Conservation (phyloP, 2,113 vertebrate species). For the Mixornis gularis region DNA sequence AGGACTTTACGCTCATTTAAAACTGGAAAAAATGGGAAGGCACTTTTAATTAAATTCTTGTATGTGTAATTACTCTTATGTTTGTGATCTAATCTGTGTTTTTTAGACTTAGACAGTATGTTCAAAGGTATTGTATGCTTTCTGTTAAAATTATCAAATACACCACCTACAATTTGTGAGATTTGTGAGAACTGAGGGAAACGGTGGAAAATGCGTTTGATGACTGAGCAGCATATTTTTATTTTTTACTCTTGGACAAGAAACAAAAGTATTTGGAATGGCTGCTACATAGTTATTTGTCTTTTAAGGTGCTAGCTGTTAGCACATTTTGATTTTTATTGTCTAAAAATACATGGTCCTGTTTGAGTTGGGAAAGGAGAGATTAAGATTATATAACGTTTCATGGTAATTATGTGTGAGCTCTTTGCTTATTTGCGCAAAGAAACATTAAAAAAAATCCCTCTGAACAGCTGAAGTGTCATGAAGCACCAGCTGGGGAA, state of each 20-base stretch:
- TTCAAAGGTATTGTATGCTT: neutral
- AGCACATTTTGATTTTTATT: neutral
- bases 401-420: slow-evolving; percentile 38
- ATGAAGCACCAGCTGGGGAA: slow-evolving; percentile 63
- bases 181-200: neutral
- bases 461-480: slow-evolving; percentile 68
- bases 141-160: neutral
- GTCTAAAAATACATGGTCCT: neutral
- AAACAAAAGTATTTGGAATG: neutral
- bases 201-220: neutral
- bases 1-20: neutral
- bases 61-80: neutral
- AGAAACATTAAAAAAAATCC: slow-evolving; percentile 43
- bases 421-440: slow-evolving; percentile 55
- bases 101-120: neutral
- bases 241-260: neutral
- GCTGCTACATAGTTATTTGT: neutral
- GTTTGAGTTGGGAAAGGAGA: slow-evolving; percentile 10
- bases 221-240: neutral
- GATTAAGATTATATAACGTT: slow-evolving; percentile 30
- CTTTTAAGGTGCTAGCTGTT: neutral
- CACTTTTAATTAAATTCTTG: neutral
- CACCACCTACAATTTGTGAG: neutral
- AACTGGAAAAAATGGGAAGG: neutral
- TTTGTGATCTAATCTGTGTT: neutral